Evolutionary conservation across 2,888 invertebrate species (phyloP).

Genomic region (Elysia crispata): DNA sequence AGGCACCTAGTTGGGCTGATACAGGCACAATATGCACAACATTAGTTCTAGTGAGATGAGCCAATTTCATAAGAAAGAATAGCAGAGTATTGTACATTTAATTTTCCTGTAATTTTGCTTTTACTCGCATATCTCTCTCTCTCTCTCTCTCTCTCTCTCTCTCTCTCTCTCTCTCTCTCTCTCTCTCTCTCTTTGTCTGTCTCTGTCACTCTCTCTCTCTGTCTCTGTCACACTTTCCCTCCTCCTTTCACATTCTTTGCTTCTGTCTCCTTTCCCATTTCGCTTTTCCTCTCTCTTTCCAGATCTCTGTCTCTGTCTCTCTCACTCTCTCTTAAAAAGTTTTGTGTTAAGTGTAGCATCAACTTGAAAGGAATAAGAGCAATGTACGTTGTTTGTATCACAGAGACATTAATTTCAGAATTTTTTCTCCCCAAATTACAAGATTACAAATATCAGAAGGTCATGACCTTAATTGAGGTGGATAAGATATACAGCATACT

Average conservation of each 20-base stretch:
- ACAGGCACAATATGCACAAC: not conserved
- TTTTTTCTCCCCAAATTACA: too few relatives aligned
- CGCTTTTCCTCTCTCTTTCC: not conserved
- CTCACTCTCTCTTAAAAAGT: too few relatives aligned
- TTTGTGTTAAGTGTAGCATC: too few relatives aligned
- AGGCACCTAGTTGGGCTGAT: not conserved
- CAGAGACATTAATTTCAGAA: too few relatives aligned
- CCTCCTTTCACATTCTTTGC: not conserved
- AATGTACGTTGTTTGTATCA: too few relatives aligned
- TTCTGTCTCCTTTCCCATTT: conserved; percentile 1
- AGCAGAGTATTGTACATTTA: not conserved
- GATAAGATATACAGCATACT: too few relatives aligned
- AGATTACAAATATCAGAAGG: too few relatives aligned
- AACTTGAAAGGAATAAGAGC: too few relatives aligned
- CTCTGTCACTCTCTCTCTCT: not conserved
- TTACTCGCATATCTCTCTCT: conserved; percentile 12
- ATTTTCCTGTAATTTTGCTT: not conserved
- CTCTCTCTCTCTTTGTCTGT: conserved; percentile 2
- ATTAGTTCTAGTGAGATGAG: not conserved
- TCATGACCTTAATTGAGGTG: too few relatives aligned
- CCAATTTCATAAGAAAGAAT: not conserved
- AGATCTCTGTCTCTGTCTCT: too few relatives aligned
- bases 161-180: conserved; percentile 17
- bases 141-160: conserved; percentile 15
- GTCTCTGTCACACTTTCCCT: not conserved